These are phyloP conservation scores for Malaclemys terrapin DNA, from an alignment of 2,113 vertebrate genomes.

Conservation along the genomic window DNA sequence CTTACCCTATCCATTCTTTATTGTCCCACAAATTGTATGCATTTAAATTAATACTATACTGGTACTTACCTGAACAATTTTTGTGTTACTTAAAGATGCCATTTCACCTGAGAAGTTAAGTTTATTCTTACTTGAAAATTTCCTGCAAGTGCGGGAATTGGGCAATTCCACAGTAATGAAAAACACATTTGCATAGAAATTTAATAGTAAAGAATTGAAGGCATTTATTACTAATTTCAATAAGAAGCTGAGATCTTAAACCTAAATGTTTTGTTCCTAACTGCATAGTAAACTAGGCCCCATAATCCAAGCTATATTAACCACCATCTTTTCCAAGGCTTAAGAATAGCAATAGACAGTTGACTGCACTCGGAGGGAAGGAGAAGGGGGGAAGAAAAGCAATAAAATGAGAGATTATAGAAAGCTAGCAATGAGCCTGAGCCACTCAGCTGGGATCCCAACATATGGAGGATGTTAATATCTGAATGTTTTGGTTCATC, in stretches of 20 bases:
- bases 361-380: background rate
- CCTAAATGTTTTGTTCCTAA: background rate
- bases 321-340: conserved; percentile 15
- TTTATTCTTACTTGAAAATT: conserved; percentile 24
- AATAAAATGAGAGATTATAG: conserved; percentile 4
- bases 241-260: conserved; percentile 46
- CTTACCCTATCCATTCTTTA: background rate
- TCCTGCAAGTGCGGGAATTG: conserved; percentile 43
- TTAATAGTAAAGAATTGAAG: conserved; percentile 25
- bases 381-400: background rate
- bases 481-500: background rate
- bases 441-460: background rate
- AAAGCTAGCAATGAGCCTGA: background rate
- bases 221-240: conserved; percentile 33
- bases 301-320: conserved; percentile 2
- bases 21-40: background rate
- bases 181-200: conserved; percentile 38
- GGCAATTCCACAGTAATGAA: conserved; percentile 19
- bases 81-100: conserved; percentile 22
- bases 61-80: background rate
- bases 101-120: conserved; percentile 30
- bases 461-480: background rate
- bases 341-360: conserved; percentile 4
- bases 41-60: background rate
- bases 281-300: conserved; percentile 21